Conservation (phyloP, 2,888 invertebrate genomes). For the Danaus chrysippus region DNA sequence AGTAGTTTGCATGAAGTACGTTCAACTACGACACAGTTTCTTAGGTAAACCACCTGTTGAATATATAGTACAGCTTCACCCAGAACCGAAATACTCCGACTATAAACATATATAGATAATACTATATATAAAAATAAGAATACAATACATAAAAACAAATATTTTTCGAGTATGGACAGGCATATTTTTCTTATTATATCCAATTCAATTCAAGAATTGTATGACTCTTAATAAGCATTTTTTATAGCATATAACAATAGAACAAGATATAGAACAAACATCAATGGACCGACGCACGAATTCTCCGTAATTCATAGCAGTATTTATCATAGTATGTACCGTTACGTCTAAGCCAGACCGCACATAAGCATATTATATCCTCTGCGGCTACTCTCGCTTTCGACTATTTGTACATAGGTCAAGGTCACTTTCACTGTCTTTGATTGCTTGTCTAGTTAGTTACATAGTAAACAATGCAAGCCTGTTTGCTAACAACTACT, state of each 20-base stretch:
- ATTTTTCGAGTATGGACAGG: too few species aligned
- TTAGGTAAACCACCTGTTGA: constrained; percentile 33
- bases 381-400: constrained; percentile 34
- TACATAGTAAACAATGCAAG: neutral
- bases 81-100: too few species aligned
- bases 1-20: neutral
- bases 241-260: too few species aligned
- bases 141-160: too few species aligned
- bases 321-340: constrained; percentile 16
- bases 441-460: constrained; percentile 29
- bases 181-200: too few species aligned
- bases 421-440: constrained; percentile 54
- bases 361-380: constrained; percentile 32
- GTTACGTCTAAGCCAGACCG: constrained; percentile 26
- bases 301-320: constrained; percentile 12
- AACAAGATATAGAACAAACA: too few species aligned
- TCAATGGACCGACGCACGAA: neutral
- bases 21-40: constrained; percentile 25
- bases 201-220: too few species aligned
- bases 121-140: too few species aligned
- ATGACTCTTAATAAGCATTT: too few species aligned
- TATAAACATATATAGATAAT: too few species aligned
- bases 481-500: neutral
- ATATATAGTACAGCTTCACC: too few species aligned
- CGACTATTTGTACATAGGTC: constrained; percentile 40